Evolutionary conservation across 2,797 vertebrate genomes (phyloP).

Genomic region (Coregonus sp.): DNA sequence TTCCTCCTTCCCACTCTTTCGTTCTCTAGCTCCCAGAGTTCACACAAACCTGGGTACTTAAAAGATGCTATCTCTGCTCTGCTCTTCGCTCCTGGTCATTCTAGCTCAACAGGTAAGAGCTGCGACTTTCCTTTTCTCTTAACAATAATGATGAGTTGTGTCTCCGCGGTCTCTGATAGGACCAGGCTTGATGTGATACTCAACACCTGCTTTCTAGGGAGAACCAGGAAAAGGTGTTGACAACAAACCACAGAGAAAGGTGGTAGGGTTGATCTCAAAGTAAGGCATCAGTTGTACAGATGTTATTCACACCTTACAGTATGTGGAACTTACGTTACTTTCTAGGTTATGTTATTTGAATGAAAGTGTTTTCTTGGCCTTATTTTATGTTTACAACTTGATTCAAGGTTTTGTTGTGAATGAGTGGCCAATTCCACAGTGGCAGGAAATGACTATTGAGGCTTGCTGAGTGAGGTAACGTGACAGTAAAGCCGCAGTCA

Average conservation of each 20-base stretch:
- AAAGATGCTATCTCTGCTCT: slow-evolving; percentile 83
- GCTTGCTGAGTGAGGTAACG: background rate
- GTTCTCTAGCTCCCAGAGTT: slow-evolving; percentile 46
- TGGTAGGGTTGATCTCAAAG: background rate
- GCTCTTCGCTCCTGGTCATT: slow-evolving; percentile 75
- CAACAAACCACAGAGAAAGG: background rate
- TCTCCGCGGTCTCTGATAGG: background rate
- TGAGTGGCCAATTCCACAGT: background rate
- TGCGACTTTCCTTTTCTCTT: slow-evolving; percentile 21
- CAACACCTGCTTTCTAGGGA: slow-evolving; percentile 13
- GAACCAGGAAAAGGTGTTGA: background rate
- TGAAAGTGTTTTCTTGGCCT: background rate
- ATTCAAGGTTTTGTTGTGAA: background rate
- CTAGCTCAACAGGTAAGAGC: slow-evolving; percentile 84
- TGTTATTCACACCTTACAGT: no score
- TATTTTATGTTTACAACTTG: background rate
- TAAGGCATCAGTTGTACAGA: background rate
- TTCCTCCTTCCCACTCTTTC: slow-evolving; percentile 36
- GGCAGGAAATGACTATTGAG: background rate
- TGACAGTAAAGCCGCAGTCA: background rate
- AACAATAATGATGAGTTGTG: background rate
- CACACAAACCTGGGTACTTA: slow-evolving; percentile 54
- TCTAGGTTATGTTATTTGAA: background rate
- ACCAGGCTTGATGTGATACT: background rate
- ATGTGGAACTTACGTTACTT: background rate